A percentile compares a stretch with the other conserved stretches of the same genome.
Evolutionary conservation across 2,888 invertebrate genomes (phyloP).

Genomic region (Leucophora obtusa): DNA sequence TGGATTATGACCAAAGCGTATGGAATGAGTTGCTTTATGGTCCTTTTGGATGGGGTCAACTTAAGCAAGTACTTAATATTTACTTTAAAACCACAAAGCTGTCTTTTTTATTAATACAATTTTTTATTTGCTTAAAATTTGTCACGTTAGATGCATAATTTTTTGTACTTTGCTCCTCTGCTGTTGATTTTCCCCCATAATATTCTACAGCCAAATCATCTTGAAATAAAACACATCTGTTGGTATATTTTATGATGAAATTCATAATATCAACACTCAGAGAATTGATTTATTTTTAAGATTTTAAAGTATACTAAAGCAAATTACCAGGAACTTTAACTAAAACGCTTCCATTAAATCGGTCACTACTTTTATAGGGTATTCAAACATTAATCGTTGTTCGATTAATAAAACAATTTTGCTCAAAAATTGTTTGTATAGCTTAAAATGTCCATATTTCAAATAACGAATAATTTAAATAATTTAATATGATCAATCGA

Average conservation of each 20-base stretch:
- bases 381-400: no score
- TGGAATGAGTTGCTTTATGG: no score
- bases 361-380: no score
- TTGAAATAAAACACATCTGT: constrained; percentile 1
- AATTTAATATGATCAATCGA: no score
- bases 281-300: no score
- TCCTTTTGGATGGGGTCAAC: background rate
- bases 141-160: constrained; percentile 2
- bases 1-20: background rate
- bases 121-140: background rate
- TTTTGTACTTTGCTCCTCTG: background rate
- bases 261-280: background rate
- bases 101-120: background rate
- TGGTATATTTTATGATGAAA: background rate
- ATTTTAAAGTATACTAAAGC: no score
- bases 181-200: background rate
- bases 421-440: no score
- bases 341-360: no score
- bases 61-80: background rate
- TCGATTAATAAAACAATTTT: no score
- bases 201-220: background rate
- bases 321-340: no score
- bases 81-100: background rate
- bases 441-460: no score
- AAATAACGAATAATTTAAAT: no score